Conservation (phyloP, 2,888 invertebrate genomes). For the Agrochola macilenta region DNA sequence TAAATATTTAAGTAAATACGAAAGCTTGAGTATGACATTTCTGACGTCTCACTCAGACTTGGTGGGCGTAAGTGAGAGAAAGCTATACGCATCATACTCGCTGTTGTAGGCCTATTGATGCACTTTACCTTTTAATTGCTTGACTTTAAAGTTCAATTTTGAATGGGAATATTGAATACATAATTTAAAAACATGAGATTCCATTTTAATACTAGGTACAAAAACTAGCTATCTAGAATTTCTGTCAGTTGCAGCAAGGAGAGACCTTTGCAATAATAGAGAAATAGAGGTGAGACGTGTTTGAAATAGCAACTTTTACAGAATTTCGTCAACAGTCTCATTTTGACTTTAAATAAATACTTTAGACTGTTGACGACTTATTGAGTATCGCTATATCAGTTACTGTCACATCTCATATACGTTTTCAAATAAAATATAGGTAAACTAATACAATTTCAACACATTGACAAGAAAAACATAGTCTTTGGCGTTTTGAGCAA, state of each 20-base stretch:
- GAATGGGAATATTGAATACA: conserved; percentile 62
- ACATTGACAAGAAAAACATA: conserved; percentile 69
- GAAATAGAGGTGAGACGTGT: conserved; percentile 37
- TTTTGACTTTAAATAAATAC: conserved; percentile 56
- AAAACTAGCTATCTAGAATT: conserved; percentile 64
- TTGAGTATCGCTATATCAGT: conserved; percentile 32
- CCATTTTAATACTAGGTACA: conserved; percentile 68
- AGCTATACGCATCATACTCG: conserved; percentile 52
- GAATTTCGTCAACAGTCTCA: conserved; percentile 30
- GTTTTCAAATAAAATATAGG: conserved; percentile 48
- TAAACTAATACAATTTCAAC: conserved; percentile 69
- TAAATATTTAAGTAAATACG: conserved; percentile 83
- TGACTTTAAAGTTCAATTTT: conserved; percentile 58
- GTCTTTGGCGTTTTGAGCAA: conserved; percentile 90
- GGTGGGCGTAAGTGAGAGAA: conserved; percentile 62
- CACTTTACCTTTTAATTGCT: conserved; percentile 44
- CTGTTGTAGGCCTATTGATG: conserved; percentile 60
- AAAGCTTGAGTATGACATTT: conserved; percentile 76
- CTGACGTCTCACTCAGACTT: conserved; percentile 64
- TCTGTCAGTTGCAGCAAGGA: conserved; percentile 46
- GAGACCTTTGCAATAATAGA: conserved; percentile 44
- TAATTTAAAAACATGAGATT: conserved; percentile 65
- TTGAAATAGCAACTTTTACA: conserved; percentile 31
- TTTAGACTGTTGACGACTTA: conserved; percentile 34
- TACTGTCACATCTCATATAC: conserved; percentile 39